Evolutionary conservation across 2,888 invertebrate genomes (phyloP), one percentile per base, ranked within the genome.

Genomic region (Apodemia mormo): DNA sequence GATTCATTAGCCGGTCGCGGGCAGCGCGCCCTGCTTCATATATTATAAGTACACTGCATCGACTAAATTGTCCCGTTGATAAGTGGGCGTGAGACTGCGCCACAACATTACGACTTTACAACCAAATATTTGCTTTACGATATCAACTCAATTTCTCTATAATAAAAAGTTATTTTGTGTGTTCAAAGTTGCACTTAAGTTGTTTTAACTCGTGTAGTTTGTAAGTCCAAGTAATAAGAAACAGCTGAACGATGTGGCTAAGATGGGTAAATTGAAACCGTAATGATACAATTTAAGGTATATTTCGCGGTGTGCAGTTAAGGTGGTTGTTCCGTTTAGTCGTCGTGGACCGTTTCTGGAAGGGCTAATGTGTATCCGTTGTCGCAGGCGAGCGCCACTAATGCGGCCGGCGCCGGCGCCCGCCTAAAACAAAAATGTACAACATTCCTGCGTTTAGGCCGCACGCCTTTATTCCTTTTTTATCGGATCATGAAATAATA

Each of bases 401-500:
- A 90, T 90, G 89, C 88, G 85, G 79, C 80, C 89, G 94, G 84
- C 94, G 94, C 80, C 94, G 94, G 87, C 94, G 94, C 81, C 94
- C 91, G 84, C 84, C 79, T 86, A 83, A 85, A 84, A 87, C 89
- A 84, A 84, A 82, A 85, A 85, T 86, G 81, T 84, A 87, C 90
- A 86, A 85, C 91, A 90, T 90, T 91, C 91, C 88, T 88, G 82
- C 88, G 89, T 87, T 88, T 88, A 89, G 89, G 82, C 81, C 81
- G 84, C 82, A 82, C 82, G 83, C 75, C 83, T 86, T 86, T 86
- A 86, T 88, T 89, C 86, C 86, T 89, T 91, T 85, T 90, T 91
- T 91, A 91, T 90, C 88, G 84, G 84, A 82, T 85, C 88, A 85
- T 85, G 90, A 87, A 88, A 88, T 89, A 89, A 87, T 88, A 89